Evolutionary conservation across 2,113 vertebrate genomes (phyloP).

Genomic region (Felis chaus): DNA sequence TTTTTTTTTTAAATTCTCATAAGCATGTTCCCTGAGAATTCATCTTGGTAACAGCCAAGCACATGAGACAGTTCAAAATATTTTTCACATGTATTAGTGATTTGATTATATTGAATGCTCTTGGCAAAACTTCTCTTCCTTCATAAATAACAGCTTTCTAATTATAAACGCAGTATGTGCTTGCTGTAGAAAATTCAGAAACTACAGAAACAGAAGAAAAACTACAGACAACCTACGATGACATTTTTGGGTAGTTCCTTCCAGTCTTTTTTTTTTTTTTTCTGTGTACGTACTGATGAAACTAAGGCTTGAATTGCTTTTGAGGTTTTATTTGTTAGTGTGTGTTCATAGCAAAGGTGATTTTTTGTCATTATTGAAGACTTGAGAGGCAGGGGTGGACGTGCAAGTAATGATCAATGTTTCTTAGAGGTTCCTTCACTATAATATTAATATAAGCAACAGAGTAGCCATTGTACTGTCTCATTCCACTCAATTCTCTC

Average conservation of each 20-base stretch:
- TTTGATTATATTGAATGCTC: background rate
- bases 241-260: conserved; percentile 61
- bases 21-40: conserved; percentile 26
- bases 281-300: conserved; percentile 4
- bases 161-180: conserved; percentile 6
- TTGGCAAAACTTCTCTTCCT: conserved; percentile 26
- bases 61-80: conserved; percentile 5
- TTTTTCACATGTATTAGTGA: conserved; percentile 45
- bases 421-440: conserved; percentile 32
- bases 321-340: background rate
- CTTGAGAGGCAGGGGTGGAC: background rate
- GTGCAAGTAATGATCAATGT: conserved; percentile 52
- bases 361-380: conserved; percentile 11
- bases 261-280: conserved; percentile 42
- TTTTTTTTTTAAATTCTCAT: background rate
- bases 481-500: conserved; percentile 57
- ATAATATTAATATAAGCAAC: conserved; percentile 59
- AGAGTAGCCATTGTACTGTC: conserved; percentile 44
- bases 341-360: background rate
- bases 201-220: conserved; percentile 13
- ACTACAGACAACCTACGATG: background rate
- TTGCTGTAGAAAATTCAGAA: conserved; percentile 22
- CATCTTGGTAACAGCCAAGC: conserved; percentile 6
- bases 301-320: conserved; percentile 47
- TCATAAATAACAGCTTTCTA: conserved; percentile 44